phyloP scores from a whole-genome alignment of 2,888 invertebrate genomes.

The Meloe dianella region DNA sequence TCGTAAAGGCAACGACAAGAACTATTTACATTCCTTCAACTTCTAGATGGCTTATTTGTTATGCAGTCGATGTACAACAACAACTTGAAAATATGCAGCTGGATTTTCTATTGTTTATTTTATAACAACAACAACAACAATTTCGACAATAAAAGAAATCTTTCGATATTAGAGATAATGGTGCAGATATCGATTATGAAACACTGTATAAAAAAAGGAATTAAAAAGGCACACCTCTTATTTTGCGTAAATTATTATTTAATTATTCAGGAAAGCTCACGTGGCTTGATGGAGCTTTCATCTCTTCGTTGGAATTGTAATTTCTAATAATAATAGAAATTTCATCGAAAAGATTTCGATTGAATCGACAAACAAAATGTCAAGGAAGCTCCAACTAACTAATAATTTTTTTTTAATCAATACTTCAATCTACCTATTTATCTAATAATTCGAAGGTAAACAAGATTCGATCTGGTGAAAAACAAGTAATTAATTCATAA shows the following conservation, averaged over 20 bases:
- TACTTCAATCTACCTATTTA: not conserved
- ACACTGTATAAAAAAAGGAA: not conserved
- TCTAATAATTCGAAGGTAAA: conserved; percentile 6
- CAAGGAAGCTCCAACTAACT: conserved; percentile 1
- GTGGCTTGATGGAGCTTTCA: not conserved
- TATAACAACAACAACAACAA: not conserved
- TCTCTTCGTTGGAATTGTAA: not conserved
- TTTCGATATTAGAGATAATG: not conserved
- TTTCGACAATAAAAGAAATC: not conserved
- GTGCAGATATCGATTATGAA: not conserved
- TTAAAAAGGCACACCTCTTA: not conserved
- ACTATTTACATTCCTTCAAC: not conserved
- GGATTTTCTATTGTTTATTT: conserved; percentile 2
- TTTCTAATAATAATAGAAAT: not conserved
- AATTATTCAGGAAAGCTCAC: not conserved
- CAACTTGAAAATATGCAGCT: conserved; percentile 2
- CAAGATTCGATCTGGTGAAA: not conserved
- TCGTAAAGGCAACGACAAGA: not conserved
- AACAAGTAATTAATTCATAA: not conserved
- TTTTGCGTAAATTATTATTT: not conserved
- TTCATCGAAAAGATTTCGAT: not conserved
- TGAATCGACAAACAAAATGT: conserved; percentile 2
- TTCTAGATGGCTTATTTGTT: not conserved
- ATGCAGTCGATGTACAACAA: not conserved
- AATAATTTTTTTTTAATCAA: conserved; percentile 7